Evolutionary conservation across 2,797 vertebrate species (phyloP).

Genomic region (Pteronotus mesoamericanus): DNA sequence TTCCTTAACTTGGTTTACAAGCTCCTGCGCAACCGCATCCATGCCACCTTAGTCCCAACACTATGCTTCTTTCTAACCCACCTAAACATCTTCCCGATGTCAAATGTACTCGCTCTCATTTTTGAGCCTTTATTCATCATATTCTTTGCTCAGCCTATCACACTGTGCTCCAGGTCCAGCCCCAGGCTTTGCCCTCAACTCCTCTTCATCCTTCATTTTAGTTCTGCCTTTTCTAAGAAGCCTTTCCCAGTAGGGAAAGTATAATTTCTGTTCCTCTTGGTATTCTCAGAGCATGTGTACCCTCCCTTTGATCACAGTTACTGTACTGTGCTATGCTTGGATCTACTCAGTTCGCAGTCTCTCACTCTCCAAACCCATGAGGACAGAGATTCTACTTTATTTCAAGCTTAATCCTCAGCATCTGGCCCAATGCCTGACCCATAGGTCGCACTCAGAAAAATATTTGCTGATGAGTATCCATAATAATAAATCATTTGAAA

Average conservation of each 20-base stretch:
- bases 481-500: slow-evolving; percentile 1
- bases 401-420: background rate
- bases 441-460: background rate
- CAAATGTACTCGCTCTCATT: background rate
- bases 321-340: background rate
- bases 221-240: background rate
- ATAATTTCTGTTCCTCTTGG: background rate
- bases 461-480: background rate
- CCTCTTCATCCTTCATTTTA: background rate
- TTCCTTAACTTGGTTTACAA: background rate
- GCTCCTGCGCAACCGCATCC: background rate
- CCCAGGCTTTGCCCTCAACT: background rate
- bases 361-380: background rate
- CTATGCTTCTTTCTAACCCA: background rate
- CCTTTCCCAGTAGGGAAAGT: background rate
- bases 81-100: background rate
- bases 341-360: background rate
- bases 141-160: background rate
- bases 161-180: background rate
- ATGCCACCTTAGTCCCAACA: background rate
- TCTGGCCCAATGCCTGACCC: background rate
- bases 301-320: background rate
- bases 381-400: background rate
- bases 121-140: background rate
- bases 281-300: background rate